Percentiles rank a stretch among this genome's conserved stretches.
phyloP scores from a whole-genome alignment of 2,888 invertebrate species.

The Rhagonycha fulva region DNA sequence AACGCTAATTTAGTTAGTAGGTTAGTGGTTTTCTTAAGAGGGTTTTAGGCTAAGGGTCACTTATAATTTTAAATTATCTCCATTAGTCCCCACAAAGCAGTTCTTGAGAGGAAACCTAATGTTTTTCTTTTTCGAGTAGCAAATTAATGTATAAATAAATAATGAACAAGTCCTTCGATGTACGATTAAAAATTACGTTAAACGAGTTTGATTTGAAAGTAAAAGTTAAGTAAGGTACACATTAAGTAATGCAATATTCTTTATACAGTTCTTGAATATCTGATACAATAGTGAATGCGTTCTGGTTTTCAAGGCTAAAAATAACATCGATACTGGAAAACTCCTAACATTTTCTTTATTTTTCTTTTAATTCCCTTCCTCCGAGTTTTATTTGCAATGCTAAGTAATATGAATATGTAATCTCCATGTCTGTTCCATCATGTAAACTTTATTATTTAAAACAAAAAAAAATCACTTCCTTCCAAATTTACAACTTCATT shows the following conservation, averaged over 20 bases:
- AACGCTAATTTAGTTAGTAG: slow-evolving; percentile 13
- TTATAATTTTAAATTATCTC: background rate
- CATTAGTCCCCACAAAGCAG: background rate
- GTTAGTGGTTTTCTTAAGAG: slow-evolving; percentile 11
- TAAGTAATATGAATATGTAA: background rate
- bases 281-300: slow-evolving; percentile 9
- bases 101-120: background rate
- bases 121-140: background rate
- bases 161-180: background rate
- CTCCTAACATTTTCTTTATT: background rate
- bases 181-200: background rate
- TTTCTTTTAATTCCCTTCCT: background rate
- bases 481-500: background rate
- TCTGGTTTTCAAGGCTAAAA: slow-evolving; percentile 11
- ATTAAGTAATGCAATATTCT: slow-evolving; percentile 10
- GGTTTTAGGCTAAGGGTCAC: slow-evolving; percentile 6
- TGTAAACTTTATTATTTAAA: background rate
- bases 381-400: background rate
- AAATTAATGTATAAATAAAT: background rate
- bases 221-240: slow-evolving; percentile 8
- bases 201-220: slow-evolving; percentile 13
- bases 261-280: background rate
- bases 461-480: background rate
- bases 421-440: background rate
- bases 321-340: background rate